phyloP scores from a whole-genome alignment of 2,888 invertebrate genomes.

The Carcina quercana region DNA sequence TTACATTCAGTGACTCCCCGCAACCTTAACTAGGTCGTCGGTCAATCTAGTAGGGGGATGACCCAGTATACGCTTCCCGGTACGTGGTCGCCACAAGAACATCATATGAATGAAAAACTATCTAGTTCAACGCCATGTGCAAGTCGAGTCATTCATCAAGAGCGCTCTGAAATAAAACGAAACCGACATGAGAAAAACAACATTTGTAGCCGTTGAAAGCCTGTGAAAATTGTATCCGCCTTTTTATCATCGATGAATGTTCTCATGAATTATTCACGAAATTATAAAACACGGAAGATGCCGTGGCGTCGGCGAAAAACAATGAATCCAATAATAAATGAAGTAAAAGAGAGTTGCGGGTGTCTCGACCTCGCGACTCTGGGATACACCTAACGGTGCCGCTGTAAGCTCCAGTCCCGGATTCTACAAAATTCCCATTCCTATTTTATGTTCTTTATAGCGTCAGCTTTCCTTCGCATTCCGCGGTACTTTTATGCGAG shows the following conservation, averaged over 20 bases:
- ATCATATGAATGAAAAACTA: too few species aligned
- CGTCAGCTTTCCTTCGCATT: constrained; percentile 24
- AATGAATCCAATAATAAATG: constrained; percentile 43
- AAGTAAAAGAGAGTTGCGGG: constrained; percentile 14
- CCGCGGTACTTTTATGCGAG: constrained; percentile 28
- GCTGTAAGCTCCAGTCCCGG: constrained; percentile 9
- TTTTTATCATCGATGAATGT: constrained; percentile 28
- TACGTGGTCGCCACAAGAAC: too few species aligned
- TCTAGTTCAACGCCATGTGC: too few species aligned
- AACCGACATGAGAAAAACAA: constrained; percentile 7
- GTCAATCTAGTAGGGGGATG: too few species aligned
- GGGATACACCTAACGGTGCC: neutral
- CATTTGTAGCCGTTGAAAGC: too few species aligned
- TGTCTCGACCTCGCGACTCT: neutral
- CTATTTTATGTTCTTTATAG: constrained; percentile 26
- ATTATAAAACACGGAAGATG: constrained; percentile 36
- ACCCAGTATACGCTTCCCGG: too few species aligned
- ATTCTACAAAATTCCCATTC: constrained; percentile 25
- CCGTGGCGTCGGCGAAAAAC: constrained; percentile 39
- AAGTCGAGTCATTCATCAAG: too few species aligned
- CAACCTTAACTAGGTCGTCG: too few species aligned
- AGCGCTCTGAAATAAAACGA: too few species aligned
- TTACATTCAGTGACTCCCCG: too few species aligned
- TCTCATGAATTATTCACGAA: constrained; percentile 39
- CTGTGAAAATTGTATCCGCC: constrained; percentile 22